Evolutionary conservation across 2,888 invertebrate genomes (phyloP), one percentile per base, ranked within the genome.

Genomic region (Clusia tigrina): DNA sequence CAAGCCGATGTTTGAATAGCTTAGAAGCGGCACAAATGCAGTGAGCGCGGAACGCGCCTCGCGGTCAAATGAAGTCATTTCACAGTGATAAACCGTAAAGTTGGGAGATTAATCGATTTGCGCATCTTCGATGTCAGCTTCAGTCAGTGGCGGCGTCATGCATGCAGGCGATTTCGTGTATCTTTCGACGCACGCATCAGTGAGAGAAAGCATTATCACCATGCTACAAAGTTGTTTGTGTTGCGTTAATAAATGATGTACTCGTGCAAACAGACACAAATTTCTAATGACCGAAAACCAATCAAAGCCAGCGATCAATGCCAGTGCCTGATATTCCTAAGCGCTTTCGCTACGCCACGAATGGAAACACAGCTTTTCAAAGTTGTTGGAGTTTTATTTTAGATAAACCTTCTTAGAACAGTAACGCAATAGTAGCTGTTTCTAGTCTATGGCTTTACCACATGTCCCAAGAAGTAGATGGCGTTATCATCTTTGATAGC

Each of bases 401-500:
- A n/a, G n/a, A n/a, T n/a, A n/a, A n/a, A n/a, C n/a, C n/a, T n/a
- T n/a, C n/a, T n/a, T n/a, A n/a, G n/a, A n/a, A n/a, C n/a, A n/a
- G n/a, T n/a, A n/a, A n/a, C n/a, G n/a, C n/a, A n/a, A n/a, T n/a
- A n/a, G n/a, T n/a, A n/a, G n/a, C n/a, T n/a, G n/a, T n/a, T n/a
- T n/a, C n/a, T n/a, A n/a, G n/a, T n/a, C n/a, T n/a, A n/a, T n/a
- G n/a, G n/a, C n/a, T n/a, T n/a, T n/a, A n/a, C 12, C 24, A 71
- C 22, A 57, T 69, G 71, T 6, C 71, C 71, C 20, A 63, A 54
- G 20, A 71, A 71, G 52, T 65, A 69, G 6, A 70, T 51, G 22
- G 63, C 58, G 17, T 68, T 51, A 5, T 48, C 32, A n/a, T 58
- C 62, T 18, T 60, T 63, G 32, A 73, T 69, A 20, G 67, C 67